Base-by-base conservation (phyloP, 2,888 invertebrate species). In the Lasius fuliginosus region DNA sequence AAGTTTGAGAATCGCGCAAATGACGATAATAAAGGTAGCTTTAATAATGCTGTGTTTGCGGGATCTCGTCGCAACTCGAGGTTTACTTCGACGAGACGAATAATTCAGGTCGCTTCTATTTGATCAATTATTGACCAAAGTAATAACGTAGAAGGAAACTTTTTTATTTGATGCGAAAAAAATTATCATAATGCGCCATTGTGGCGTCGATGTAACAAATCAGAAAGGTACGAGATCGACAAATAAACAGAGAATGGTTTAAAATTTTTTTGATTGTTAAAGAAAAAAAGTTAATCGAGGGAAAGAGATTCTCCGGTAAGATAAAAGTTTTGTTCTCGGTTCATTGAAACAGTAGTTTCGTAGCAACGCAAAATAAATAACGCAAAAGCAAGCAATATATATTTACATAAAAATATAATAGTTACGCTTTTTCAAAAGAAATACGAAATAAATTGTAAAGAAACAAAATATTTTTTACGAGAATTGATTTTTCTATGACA, bases 101-200 rank as follows among this genome's bases (percentile, higher is more conserved):
- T 85, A 90, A 91, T 90, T 91, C 85, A 83, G 82, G 84, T 82
- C 86, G 79, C 84, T 82, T 86, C 86, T 88, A 86, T 90, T 91
- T 91, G 91, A 88, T 87, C 90, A 88, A 91, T 92, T 88, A 91
- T 91, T 85, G 87, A 91, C 75, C 79, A 49, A 87, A 88, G 88
- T 89, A 92, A 92, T 91, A 92, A 91, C 86, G 88, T 75, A 74
- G 85, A 60, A 85, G 86, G 18, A 53, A 53, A 53, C n/a, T 53
- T n/a, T 18, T 53, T 18, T 73, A 5, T 36, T 36, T 6, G 12
- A 56, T 0, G 36, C 9, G 4, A 71, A 23, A 71, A 36, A 3
- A 56, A 56, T 6, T 12, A 53, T 56, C 11, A 49, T 53, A 53
- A n/a, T 53, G n/a, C 6, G 8, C n/a, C n/a, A 49, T 49, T 49